Evolutionary conservation across 2,113 vertebrate species (phyloP).

Genomic region (Campylorhamphus procurvoides): DNA sequence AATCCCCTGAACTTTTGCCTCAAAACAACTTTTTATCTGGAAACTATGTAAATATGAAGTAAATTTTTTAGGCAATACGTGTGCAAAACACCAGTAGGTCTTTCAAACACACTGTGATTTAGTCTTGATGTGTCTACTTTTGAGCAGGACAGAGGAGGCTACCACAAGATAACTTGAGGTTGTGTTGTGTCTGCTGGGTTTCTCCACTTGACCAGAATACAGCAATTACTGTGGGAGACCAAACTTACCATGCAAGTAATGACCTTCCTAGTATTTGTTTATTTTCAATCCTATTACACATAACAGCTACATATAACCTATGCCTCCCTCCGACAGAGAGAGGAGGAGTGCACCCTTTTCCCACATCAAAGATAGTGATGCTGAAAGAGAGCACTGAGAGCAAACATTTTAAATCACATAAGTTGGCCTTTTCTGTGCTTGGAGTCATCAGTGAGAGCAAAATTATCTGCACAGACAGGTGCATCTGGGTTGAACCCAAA

Average conservation of each 20-base stretch:
- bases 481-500: not conserved
- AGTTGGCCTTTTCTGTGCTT: not conserved
- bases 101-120: rapidly evolving
- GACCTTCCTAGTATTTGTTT: not conserved
- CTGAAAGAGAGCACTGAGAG: not conserved
- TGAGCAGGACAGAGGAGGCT: not conserved
- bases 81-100: not conserved
- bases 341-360: not conserved
- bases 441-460: not conserved
- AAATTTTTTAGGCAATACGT: rapidly evolving
- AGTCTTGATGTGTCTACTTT: not conserved
- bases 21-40: not conserved
- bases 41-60: not conserved
- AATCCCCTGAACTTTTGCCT: not conserved
- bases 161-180: not conserved
- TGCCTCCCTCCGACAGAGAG: rapidly evolving
- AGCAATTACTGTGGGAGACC: not conserved
- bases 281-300: not conserved
- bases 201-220: not conserved
- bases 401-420: not conserved
- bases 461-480: not conserved
- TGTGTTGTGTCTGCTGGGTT: not conserved
- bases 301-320: rapidly evolving
- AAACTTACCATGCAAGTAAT: not conserved
- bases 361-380: not conserved